Conservation (phyloP, 92 coral and sea anemone genomes). For the Zoanthus sociatus region DNA sequence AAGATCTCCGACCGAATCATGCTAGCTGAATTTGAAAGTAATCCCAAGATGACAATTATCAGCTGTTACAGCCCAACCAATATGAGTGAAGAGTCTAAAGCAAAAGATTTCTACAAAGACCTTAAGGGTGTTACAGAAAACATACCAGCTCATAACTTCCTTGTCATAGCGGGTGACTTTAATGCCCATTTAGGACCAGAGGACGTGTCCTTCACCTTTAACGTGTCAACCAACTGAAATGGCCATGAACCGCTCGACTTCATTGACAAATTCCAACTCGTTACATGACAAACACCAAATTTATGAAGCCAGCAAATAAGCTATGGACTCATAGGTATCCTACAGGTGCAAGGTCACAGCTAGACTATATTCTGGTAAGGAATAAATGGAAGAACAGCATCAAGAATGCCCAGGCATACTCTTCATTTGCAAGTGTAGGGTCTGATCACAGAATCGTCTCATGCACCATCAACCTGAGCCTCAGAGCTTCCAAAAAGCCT, state of each 20-base stretch:
- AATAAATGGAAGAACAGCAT: conserved; percentile 65
- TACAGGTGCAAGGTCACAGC: conserved; percentile 43
- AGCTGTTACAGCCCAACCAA: too few relatives aligned
- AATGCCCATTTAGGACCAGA: conserved; percentile 11
- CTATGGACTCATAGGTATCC: conserved; percentile 54
- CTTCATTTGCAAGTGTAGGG: conserved; percentile 47
- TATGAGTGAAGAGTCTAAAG: too few relatives aligned
- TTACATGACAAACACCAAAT: conserved; percentile 49
- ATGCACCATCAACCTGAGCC: conserved; percentile 33
- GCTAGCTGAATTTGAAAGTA: too few relatives aligned
- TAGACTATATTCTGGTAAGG: conserved; percentile 57
- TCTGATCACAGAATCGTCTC: conserved; percentile 66
- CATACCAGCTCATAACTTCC: too few relatives aligned
- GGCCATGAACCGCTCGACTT: conserved; percentile 42
- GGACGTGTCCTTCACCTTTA: conserved; percentile 23
- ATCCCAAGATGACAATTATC: too few relatives aligned
- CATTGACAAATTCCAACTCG: conserved; percentile 39
- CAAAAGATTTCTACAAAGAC: too few relatives aligned
- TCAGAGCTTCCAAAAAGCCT: conserved; percentile 32
- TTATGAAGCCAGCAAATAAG: conserved; percentile 48
- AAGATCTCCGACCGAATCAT: too few relatives aligned
- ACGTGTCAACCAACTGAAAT: conserved; percentile 52
- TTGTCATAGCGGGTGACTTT: conserved; percentile 22
- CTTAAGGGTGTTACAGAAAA: too few relatives aligned
- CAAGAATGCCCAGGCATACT: conserved; percentile 55